phyloP scores from a whole-genome alignment of 1,140 invertebrate species.

The Helicorthomorpha holstii region DNA sequence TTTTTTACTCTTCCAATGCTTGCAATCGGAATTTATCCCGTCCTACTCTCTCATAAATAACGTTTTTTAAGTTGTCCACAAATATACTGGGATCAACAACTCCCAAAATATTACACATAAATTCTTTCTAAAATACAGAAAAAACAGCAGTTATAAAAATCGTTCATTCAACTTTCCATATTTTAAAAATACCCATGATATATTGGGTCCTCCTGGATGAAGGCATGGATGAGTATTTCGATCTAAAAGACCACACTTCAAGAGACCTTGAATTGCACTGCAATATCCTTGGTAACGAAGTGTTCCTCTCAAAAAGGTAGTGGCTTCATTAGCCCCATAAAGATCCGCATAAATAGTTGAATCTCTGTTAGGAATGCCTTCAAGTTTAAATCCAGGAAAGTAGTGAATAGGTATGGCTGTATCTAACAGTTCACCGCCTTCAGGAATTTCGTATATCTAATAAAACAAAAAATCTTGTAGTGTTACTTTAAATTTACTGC shows the following conservation, averaged over 20 bases:
- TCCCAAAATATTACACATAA: constrained; percentile 72
- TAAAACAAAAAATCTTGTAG: neutral
- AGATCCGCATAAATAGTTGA: constrained; percentile 72
- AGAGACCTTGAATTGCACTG: constrained; percentile 66
- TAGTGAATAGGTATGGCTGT: constrained; percentile 59
- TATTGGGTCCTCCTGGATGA: constrained; percentile 84
- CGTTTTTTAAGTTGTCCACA: constrained; percentile 76
- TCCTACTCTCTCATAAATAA: constrained; percentile 55
- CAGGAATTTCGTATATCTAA: constrained; percentile 69
- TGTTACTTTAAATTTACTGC: neutral
- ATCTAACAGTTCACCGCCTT: constrained; percentile 76
- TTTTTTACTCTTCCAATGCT: constrained; percentile 46
- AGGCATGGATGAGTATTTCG: constrained; percentile 65
- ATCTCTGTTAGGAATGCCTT: constrained; percentile 92
- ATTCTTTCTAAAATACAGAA: constrained; percentile 42
- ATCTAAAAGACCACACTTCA: constrained; percentile 75
- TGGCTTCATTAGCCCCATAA: constrained; percentile 71
- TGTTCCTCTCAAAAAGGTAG: constrained; percentile 80
- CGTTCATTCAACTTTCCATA: neutral
- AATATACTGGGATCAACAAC: constrained; percentile 72
- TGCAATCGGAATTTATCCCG: constrained; percentile 40
- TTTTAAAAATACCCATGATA: constrained; percentile 64
- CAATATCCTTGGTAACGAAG: constrained; percentile 81
- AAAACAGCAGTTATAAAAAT: constrained; percentile 3
- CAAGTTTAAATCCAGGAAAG: constrained; percentile 87